These are phyloP conservation scores for Eledona agricola DNA, from an alignment of 2,888 invertebrate genomes.

Conservation along the genomic window DNA sequence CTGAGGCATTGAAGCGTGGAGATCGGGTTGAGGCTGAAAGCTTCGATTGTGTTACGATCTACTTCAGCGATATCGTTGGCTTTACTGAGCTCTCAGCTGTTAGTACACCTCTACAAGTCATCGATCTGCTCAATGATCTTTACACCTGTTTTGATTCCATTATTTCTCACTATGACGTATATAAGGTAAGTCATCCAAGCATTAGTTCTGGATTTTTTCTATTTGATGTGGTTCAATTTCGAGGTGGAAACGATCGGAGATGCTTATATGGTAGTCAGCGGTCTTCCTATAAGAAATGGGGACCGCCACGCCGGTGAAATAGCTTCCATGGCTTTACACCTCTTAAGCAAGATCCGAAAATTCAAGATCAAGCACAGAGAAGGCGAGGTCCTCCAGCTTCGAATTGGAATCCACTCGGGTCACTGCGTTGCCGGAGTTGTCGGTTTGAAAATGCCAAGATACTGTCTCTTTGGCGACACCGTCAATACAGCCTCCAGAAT, in stretches of 20 bases:
- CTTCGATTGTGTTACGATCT: conserved; percentile 83
- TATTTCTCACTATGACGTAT: conserved; percentile 86
- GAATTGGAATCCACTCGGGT: conserved; percentile 79
- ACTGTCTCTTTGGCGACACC: conserved; percentile 85
- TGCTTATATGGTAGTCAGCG: conserved; percentile 85
- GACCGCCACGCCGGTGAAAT: conserved; percentile 81
- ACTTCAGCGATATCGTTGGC: conserved; percentile 86
- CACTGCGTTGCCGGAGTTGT: conserved; percentile 86
- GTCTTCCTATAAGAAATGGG: conserved; percentile 77
- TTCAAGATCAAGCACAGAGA: conserved; percentile 75
- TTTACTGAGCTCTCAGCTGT: conserved; percentile 82
- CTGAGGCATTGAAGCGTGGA: conserved; percentile 80
- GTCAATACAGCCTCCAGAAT: conserved; percentile 84
- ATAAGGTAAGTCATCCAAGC: conserved; percentile 70
- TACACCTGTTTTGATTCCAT: conserved; percentile 90
- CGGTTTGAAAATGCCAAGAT: conserved; percentile 83
- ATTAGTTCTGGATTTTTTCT: conserved; percentile 2
- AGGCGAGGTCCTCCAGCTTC: conserved; percentile 72
- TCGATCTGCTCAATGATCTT: conserved; percentile 85
- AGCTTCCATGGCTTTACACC: conserved; percentile 79
- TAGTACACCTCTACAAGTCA: conserved; percentile 84
- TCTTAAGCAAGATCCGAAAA: conserved; percentile 74
- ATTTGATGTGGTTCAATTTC: conserved; percentile 7
- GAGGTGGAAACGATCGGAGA: conserved; percentile 85
- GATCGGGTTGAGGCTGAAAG: conserved; percentile 83